Percentiles rank a stretch among this genome's conserved stretches.
These are phyloP conservation scores for Schizothorax lantsangensis DNA, from an alignment of 2,797 vertebrate genomes.

Conservation along the genomic window DNA sequence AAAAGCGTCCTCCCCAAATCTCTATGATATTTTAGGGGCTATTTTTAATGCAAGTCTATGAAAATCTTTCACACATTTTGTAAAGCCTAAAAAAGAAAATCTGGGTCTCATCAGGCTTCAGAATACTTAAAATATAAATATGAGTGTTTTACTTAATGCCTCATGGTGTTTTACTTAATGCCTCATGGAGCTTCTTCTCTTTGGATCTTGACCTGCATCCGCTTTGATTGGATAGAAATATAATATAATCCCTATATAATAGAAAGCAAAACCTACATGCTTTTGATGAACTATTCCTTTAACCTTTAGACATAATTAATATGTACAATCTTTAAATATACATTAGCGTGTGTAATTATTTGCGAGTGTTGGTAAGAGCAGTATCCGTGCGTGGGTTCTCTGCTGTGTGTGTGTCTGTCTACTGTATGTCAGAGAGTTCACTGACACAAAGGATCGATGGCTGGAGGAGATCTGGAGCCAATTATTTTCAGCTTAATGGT, in stretches of 20 bases:
- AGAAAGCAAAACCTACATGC: not conserved
- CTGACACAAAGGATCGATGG: slow-evolving; percentile 85
- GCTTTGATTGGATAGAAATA: not conserved
- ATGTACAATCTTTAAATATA: slow-evolving; percentile 2
- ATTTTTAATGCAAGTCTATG: not conserved
- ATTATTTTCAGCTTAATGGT: slow-evolving; percentile 90
- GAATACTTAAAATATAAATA: not conserved
- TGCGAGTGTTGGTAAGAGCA: not conserved
- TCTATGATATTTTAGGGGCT: not conserved
- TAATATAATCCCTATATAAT: not conserved
- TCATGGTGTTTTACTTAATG: not conserved
- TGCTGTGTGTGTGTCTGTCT: slow-evolving; percentile 34
- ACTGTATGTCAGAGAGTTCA: slow-evolving; percentile 78
- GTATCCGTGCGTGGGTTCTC: slow-evolving; percentile 33
- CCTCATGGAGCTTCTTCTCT: not conserved
- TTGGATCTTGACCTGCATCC: not conserved
- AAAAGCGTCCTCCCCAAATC: not conserved
- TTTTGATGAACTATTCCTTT: not conserved
- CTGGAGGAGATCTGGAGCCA: slow-evolving; percentile 83
- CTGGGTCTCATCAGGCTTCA: not conserved
- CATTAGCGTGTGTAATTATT: slow-evolving; percentile 23
- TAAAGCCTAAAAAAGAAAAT: not conserved
- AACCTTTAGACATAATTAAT: slow-evolving; percentile 16
- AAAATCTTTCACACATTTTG: not conserved
- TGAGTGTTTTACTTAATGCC: not conserved